Evolutionary conservation across 1,140 invertebrate genomes (phyloP), one percentile per base, ranked within the genome.

Genomic region (Tetramorium simillimum): DNA sequence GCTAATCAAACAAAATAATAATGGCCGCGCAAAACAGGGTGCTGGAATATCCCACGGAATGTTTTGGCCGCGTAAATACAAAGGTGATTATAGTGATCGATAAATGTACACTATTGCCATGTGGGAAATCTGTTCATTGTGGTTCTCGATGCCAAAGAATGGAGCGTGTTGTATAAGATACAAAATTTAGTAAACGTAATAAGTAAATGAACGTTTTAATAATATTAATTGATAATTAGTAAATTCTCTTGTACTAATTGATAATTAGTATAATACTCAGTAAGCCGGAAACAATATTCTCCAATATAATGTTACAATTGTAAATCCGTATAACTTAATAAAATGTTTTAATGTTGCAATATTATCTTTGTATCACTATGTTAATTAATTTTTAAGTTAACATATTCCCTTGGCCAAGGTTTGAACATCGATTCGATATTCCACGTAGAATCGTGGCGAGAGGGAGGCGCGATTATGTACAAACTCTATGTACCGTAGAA

Each of bases 1-100:
- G 58, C 63, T 76, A 85, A 76, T 88, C 88, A 81, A 81, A 86
- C 85, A 86, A 86, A 80, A 86, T 86, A 86, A 81, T 82, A 70
- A 86, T 69, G 9, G 75, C n/a, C 76, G 72, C 24, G 24, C 75
- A 58, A 81, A 86, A 69, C 76, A 46, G 43, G 49, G n/a, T 86
- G 63, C 14, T n/a, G 75, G 62, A 86, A 86, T 82, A 40, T 21
- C 53, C 53, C 6, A 12, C 43, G 37, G 67, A 81, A 81, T 60
- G 53, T 73, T 82, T 82, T 21, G 16, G 24, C 28, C n/a, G 28
- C 4, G 49, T 69, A 75, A 84, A 84, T 84, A 73, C 40, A 28
- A 37, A 60, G 46, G 80, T 60, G 69, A 62, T 84, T 84, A 84
- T 37, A 43, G 46, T n/a, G 40, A 73, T 4, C 53, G 18, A 58